These are phyloP conservation scores for Cassiopea andromeda DNA, from an alignment of 30 jellyfish, hydroid and myxozoan species.

Conservation along the genomic window DNA sequence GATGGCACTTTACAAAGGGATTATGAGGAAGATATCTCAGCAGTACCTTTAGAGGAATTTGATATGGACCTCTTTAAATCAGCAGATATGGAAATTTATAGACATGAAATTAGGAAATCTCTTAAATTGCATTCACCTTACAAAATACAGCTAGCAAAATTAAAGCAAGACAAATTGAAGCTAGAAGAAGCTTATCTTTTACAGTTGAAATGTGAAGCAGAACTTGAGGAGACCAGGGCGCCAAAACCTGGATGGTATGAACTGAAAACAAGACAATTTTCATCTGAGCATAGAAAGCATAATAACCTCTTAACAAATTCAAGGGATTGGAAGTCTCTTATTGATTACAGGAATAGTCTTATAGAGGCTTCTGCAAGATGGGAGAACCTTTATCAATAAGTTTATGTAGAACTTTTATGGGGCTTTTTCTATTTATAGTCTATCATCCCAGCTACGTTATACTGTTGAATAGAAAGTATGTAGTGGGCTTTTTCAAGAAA, in stretches of 20 bases:
- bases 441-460: too few relatives aligned
- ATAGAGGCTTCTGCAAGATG: slow-evolving; percentile 63
- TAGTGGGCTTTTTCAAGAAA: too few relatives aligned
- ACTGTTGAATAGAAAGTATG: too few relatives aligned
- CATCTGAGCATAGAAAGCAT: slow-evolving; percentile 63
- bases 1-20: slow-evolving; percentile 45
- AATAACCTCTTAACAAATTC: slow-evolving; percentile 49
- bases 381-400: slow-evolving; percentile 38
- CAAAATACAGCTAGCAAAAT: slow-evolving; percentile 56
- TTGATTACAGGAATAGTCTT: slow-evolving; percentile 65
- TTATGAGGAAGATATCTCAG: slow-evolving; percentile 38
- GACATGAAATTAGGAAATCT: slow-evolving; percentile 32
- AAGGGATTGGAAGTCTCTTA: slow-evolving; percentile 43
- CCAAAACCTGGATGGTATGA: slow-evolving; percentile 96
- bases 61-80: slow-evolving; percentile 48
- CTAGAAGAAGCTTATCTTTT: slow-evolving; percentile 86
- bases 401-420: background rate
- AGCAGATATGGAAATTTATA: slow-evolving; percentile 45
- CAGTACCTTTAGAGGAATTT: slow-evolving; percentile 35
- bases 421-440: too few relatives aligned
- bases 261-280: slow-evolving; percentile 77
- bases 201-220: slow-evolving; percentile 78
- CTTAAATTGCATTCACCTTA: slow-evolving; percentile 64
- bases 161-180: slow-evolving; percentile 65
- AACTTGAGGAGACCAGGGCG: slow-evolving; percentile 88